Conservation (phyloP, 2,797 vertebrate genomes). For the Lagodon rhomboides region DNA sequence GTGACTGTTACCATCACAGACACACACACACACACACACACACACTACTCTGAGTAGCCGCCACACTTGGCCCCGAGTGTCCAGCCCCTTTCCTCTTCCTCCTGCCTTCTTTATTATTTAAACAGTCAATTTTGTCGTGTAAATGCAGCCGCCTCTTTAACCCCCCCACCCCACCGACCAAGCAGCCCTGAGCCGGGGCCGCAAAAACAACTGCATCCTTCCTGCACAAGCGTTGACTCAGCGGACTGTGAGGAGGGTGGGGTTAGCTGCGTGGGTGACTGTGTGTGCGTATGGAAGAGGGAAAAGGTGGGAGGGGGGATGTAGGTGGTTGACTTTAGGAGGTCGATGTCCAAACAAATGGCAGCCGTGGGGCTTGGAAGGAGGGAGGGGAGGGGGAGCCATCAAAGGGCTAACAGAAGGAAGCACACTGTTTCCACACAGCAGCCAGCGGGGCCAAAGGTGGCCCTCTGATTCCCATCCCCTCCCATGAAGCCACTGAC, state of each 20-base stretch:
- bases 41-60: neutral
- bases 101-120: constrained; percentile 33
- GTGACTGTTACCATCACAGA: constrained; percentile 36
- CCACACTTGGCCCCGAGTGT: constrained; percentile 22
- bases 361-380: constrained; percentile 40
- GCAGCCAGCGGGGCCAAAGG: constrained; percentile 62
- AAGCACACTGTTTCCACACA: constrained; percentile 77
- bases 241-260: constrained; percentile 63
- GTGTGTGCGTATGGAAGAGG: constrained; percentile 11
- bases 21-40: neutral
- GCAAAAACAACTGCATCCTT: constrained; percentile 87
- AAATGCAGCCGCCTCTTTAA: constrained; percentile 25
- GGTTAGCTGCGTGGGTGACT: constrained; percentile 10
- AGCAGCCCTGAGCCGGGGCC: constrained; percentile 51
- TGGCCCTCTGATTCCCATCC: constrained; percentile 60
- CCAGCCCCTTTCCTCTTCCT: constrained; percentile 62
- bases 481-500: constrained; percentile 36
- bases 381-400: constrained; percentile 42
- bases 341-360: constrained; percentile 68
- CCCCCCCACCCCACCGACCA: constrained; percentile 17
- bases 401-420: constrained; percentile 74
- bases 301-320: constrained; percentile 13
- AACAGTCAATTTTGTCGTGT: constrained; percentile 49
- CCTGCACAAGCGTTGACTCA: constrained; percentile 86
- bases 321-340: constrained; percentile 68